Evolutionary conservation across 2,797 vertebrate species (phyloP), one percentile per base, ranked within the genome.

Genomic region (Betta splendens): DNA sequence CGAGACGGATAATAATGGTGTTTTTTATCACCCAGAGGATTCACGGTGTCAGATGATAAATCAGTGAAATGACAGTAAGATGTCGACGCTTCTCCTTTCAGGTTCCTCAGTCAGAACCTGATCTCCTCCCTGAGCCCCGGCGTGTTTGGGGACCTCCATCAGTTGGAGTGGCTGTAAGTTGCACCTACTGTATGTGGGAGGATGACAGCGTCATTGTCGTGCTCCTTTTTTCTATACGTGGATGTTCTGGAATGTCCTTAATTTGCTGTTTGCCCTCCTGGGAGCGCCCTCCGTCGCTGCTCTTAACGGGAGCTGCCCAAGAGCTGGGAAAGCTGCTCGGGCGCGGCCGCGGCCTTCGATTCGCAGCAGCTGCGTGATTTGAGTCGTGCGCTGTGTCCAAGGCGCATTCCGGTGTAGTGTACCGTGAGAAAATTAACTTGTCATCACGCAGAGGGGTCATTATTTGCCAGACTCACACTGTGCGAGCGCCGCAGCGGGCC

Each of bases 151-250:
- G 90, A 93, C 48, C 90, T 94, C 13, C 89, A 87, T 68, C 89
- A 86, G 51, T 75, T 94, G 46, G 75, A 90, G 12, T 92, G 92
- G 91, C 84, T 93, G 92, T 93, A 74, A 93, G 92, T 94, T 70
- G 35, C 39, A 67, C 46, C 26, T 37, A 42, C 56, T 16, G 22
- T 51, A 29, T 36, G 10, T 21, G 39, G 5, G 35, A n/a, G n/a
- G n/a, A n/a, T n/a, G n/a, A n/a, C n/a, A n/a, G 8, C 26, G 37
- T 9, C 2, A 25, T 2, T 9, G 3, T 3, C 17, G 5, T n/a
- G 20, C 25, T 50, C 33, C 12, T 12, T 40, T 20, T 42, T 33
- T 36, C 48, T 9, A 20, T 9, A 18, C 7, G 46, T 15, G 4
- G 8, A 13, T 15, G 12, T 57, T 26, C 9, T 68, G 29, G 29